Conservation (phyloP, 2,113 vertebrate species). For the Coreoperca whiteheadi region DNA sequence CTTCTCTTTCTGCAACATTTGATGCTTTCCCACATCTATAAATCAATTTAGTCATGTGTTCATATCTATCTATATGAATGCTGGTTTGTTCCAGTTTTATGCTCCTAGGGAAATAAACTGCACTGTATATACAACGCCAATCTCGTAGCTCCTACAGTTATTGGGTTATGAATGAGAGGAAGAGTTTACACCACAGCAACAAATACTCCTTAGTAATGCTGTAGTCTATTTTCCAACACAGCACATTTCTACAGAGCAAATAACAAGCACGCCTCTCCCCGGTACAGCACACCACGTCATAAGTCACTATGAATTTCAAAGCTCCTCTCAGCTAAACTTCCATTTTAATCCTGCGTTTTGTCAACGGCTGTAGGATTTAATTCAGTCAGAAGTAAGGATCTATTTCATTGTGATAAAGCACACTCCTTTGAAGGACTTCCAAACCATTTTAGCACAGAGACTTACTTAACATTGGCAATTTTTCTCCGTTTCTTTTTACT, state of each 20-base stretch:
- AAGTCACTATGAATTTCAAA: conserved; percentile 72
- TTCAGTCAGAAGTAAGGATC: conserved; percentile 66
- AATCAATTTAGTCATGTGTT: conserved; percentile 53
- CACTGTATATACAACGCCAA: conserved; percentile 7
- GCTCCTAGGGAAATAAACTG: conserved; percentile 15
- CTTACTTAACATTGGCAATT: conserved; percentile 60
- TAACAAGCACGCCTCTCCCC: conserved; percentile 52
- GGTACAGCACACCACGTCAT: conserved; percentile 50
- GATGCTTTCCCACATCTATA: conserved; percentile 23
- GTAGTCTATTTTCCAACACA: conserved; percentile 55
- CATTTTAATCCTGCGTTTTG: conserved; percentile 75
- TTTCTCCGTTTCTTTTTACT: conserved; percentile 41
- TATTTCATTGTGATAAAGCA: conserved; percentile 66
- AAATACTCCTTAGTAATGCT: conserved; percentile 60
- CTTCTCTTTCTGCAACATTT: conserved; percentile 37
- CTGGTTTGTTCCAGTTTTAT: conserved; percentile 36
- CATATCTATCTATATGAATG: conserved; percentile 25
- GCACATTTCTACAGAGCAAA: conserved; percentile 56
- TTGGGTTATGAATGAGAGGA: conserved; percentile 58
- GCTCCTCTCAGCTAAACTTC: conserved; percentile 67
- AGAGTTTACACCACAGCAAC: conserved; percentile 60
- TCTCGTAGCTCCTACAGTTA: conserved; percentile 31
- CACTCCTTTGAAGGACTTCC: conserved; percentile 64
- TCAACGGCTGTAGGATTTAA: conserved; percentile 69
- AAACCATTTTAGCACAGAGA: conserved; percentile 63